Evolutionary conservation across 2,888 invertebrate species (phyloP), one percentile per base, ranked within the genome.

Genomic region (Phytoseiulus persimilis): DNA sequence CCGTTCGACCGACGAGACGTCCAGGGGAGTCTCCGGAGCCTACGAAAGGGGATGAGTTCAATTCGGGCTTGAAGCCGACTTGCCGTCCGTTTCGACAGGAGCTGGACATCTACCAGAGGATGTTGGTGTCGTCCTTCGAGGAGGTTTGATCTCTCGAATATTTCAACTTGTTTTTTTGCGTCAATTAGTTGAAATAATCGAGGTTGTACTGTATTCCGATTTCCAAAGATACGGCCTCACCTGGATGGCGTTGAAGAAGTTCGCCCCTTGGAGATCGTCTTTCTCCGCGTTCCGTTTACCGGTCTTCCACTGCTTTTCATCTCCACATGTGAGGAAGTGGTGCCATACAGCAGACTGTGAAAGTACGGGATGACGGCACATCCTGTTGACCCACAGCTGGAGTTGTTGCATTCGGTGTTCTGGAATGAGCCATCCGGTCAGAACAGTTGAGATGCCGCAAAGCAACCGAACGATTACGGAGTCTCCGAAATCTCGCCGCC

Each of bases 321-420:
- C 98, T 11, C 97, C 98, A 92, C 98, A 98, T 0, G 97, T 97
- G 89, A 99, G 95, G 93, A 99, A 99, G 93, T 99, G 99, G 92
- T 96, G 95, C 96, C 98, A 98, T 0, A 98, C 98, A 91, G 96
- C 96, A 92, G 95, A 95, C 91, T 95, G 95, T 1, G 97, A 96
- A 83, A 99, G 93, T 14, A 99, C 96, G 1, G 99, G 99, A 94
- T 99, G 99, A 90, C 96, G 94, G 92, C 98, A 98, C 92, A 99
- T 97, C 94, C 98, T 96, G 93, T 98, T 96, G 1, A 99, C 96
- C 94, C 99, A 99, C 92, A 97, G 96, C 93, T 99, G 98, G 87
- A 99, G 94, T 92, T 98, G 97, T 87, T 96, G 96, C 92, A 98
- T 95, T 90, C 99, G 95, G 92, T 97, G 96, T 92, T 98, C 97